Evolutionary conservation across 2,797 vertebrate species (phyloP).

Genomic region (Hemitrygon akajei): DNA sequence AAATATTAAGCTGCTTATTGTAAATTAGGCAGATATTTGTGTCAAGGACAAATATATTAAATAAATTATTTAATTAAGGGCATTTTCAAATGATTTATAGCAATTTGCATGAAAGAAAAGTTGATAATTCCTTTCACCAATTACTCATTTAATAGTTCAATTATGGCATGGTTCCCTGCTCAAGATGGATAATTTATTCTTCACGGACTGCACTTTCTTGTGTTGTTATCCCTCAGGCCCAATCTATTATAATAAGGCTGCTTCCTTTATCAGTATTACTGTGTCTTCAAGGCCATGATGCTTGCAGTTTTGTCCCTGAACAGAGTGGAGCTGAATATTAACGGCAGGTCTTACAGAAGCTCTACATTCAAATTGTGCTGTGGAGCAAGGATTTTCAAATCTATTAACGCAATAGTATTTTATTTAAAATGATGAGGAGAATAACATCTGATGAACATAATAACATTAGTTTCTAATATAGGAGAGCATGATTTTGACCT

Average conservation of each 20-base stretch:
- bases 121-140: not conserved
- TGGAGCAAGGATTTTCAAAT: not conserved
- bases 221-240: not conserved
- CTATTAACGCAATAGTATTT: not conserved
- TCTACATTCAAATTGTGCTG: not conserved
- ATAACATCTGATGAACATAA: not conserved
- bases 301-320: not conserved
- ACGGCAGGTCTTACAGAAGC: not conserved
- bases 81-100: not conserved
- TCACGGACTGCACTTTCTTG: not conserved
- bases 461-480: not conserved
- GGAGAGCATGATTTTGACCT: not conserved
- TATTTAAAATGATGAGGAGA: not conserved
- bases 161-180: not conserved
- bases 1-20: not conserved
- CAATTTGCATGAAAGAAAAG: not conserved
- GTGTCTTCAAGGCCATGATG: not conserved
- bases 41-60: not conserved
- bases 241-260: not conserved
- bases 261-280: not conserved
- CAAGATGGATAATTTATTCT: not conserved
- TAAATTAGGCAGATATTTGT: not conserved
- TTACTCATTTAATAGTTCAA: not conserved
- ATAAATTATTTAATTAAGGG: not conserved
- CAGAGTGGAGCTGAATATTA: not conserved